These are phyloP conservation scores for Stegana nigrithorax DNA, from an alignment of 2,888 invertebrate species.

Conservation along the genomic window DNA sequence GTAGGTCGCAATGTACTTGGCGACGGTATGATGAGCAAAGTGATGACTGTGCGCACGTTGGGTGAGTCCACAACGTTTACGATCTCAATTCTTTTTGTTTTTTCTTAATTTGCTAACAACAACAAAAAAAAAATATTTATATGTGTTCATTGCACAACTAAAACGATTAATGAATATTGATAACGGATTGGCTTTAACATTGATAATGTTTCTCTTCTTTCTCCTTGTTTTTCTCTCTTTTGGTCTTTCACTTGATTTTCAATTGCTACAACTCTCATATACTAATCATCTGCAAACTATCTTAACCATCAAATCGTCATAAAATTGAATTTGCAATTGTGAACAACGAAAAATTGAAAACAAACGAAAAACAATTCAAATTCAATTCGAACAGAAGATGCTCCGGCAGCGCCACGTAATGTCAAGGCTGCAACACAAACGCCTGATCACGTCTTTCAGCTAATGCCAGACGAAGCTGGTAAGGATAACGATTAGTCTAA, in stretches of 20 bases:
- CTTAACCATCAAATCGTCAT: constrained; percentile 1
- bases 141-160: constrained; percentile 29
- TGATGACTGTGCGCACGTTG: constrained; percentile 87
- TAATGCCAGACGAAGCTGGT: constrained; percentile 79
- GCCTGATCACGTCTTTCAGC: constrained; percentile 76
- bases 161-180: not conserved
- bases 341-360: too few relatives aligned
- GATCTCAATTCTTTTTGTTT: not conserved
- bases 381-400: constrained; percentile 68
- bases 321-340: constrained; percentile 58
- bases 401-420: constrained; percentile 68
- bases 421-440: constrained; percentile 74
- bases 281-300: constrained; percentile 19
- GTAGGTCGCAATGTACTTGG: constrained; percentile 94
- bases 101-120: constrained; percentile 42
- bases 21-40: constrained; percentile 95
- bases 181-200: constrained; percentile 57
- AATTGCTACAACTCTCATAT: constrained; percentile 26
- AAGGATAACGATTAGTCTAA: constrained; percentile 64
- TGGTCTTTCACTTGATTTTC: constrained; percentile 44
- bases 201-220: constrained; percentile 50
- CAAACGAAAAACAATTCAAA: constrained; percentile 58
- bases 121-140: constrained; percentile 33
- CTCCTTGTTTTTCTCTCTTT: constrained; percentile 55
- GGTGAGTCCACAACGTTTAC: constrained; percentile 72